phyloP scores from a whole-genome alignment of 2,888 invertebrate species.

The Flexamia atlantica region DNA sequence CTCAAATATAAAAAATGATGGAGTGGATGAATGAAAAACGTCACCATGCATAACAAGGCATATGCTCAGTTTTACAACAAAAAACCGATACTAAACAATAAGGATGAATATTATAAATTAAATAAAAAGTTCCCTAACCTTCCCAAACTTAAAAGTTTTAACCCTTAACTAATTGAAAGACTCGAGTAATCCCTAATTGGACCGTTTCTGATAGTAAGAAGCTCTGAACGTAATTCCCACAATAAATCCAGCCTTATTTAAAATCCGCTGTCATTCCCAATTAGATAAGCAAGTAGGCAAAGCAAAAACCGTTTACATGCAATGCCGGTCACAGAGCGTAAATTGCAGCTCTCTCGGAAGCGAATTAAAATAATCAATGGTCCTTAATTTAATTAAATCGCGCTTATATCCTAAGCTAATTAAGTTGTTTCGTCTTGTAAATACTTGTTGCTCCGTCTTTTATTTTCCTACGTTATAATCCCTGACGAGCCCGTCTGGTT shows the following conservation, averaged over 20 bases:
- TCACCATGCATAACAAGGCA: too few species aligned
- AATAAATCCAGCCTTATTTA: slow-evolving; percentile 37
- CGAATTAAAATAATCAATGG: slow-evolving; percentile 49
- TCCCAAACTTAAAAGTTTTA: too few species aligned
- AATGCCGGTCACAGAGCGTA: background rate
- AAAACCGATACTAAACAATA: too few species aligned
- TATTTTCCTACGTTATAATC: background rate
- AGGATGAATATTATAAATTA: too few species aligned
- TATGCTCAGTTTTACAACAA: too few species aligned
- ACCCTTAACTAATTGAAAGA: too few species aligned
- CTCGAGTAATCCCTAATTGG: background rate
- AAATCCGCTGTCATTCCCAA: slow-evolving; percentile 28
- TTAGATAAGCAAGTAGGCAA: slow-evolving; percentile 40
- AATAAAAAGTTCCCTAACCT: too few species aligned
- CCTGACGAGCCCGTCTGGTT: background rate
- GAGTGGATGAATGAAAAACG: too few species aligned
- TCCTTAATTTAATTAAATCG: slow-evolving; percentile 44
- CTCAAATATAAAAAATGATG: too few species aligned
- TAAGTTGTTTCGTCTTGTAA: slow-evolving; percentile 41
- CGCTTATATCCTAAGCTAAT: slow-evolving; percentile 39
- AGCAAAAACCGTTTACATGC: slow-evolving; percentile 41
- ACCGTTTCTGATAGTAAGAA: background rate
- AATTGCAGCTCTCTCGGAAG: slow-evolving; percentile 2
- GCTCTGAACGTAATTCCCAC: background rate
- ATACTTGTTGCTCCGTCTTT: slow-evolving; percentile 17